These are phyloP conservation scores for Ctena decussata DNA, from an alignment of 2,888 invertebrate genomes.

Conservation along the genomic window DNA sequence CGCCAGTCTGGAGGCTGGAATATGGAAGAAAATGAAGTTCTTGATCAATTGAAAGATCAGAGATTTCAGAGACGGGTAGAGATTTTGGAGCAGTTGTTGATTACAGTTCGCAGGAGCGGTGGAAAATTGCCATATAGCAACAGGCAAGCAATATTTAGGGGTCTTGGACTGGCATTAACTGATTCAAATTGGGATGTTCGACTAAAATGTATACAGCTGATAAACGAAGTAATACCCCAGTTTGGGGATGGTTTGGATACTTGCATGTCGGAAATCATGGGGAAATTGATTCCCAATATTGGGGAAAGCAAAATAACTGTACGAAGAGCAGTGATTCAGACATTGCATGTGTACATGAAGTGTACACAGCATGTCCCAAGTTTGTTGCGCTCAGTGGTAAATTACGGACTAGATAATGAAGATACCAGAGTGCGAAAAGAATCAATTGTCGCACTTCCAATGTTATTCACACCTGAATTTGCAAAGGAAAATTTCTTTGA, in stretches of 20 bases:
- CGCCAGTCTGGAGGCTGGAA: slow-evolving; percentile 82
- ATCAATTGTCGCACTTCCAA: slow-evolving; percentile 86
- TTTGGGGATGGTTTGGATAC: slow-evolving; percentile 85
- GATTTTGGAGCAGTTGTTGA: slow-evolving; percentile 83
- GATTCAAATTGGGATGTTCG: slow-evolving; percentile 87
- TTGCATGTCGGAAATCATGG: slow-evolving; percentile 86
- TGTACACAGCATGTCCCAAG: slow-evolving; percentile 86
- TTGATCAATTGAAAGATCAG: slow-evolving; percentile 83
- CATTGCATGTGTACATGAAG: slow-evolving; percentile 87
- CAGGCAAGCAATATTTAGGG: slow-evolving; percentile 84
- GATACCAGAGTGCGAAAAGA: slow-evolving; percentile 85
- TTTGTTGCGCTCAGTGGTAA: slow-evolving; percentile 85
- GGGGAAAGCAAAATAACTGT: slow-evolving; percentile 85
- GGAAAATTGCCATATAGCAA: slow-evolving; percentile 84
- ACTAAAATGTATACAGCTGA: slow-evolving; percentile 86
- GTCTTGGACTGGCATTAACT: slow-evolving; percentile 86
- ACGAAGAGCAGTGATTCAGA: slow-evolving; percentile 86
- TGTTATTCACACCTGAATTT: slow-evolving; percentile 87
- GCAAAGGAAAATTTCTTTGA: slow-evolving; percentile 86
- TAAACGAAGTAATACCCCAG: slow-evolving; percentile 85
- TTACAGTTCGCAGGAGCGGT: slow-evolving; percentile 83
- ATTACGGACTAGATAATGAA: slow-evolving; percentile 86
- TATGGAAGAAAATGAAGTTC: slow-evolving; percentile 86
- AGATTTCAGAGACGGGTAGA: slow-evolving; percentile 84
- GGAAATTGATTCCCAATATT: slow-evolving; percentile 85